Evolutionary conservation across 1,140 invertebrate genomes (phyloP).

Genomic region (Drosophila yakuba): DNA sequence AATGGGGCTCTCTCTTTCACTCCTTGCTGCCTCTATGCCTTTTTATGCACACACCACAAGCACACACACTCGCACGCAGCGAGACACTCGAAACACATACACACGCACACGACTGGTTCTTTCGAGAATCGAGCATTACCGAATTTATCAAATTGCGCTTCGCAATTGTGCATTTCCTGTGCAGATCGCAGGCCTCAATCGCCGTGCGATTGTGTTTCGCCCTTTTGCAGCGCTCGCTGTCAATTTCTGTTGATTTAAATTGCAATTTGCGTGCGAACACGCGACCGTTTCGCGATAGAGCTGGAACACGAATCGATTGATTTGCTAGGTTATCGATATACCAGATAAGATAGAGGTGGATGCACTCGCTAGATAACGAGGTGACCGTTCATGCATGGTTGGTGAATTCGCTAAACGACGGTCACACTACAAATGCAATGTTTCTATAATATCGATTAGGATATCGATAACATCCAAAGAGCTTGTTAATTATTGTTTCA

Average conservation of each 20-base stretch:
- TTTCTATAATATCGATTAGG: too few species aligned
- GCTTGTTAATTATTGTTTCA: too few species aligned
- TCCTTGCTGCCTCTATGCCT: constrained; percentile 12
- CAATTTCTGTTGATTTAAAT: constrained; percentile 7
- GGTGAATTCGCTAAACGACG: too few species aligned
- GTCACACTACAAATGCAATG: too few species aligned
- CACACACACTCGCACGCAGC: constrained; percentile 9
- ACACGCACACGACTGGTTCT: constrained; percentile 21
- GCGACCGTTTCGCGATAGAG: constrained; percentile 6
- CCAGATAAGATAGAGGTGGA: background rate
- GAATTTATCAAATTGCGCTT: constrained; percentile 3
- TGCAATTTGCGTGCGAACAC: constrained; percentile 28
- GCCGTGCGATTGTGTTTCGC: constrained; percentile 16
- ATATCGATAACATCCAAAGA: too few species aligned
- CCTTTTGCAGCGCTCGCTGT: constrained; percentile 12
- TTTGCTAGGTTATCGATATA: background rate
- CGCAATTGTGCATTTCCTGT: constrained; percentile 13
- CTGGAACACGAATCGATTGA: background rate
- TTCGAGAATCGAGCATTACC: constrained; percentile 37
- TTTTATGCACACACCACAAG: background rate
- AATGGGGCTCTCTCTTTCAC: constrained; percentile 10
- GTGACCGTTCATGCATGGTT: too few species aligned
- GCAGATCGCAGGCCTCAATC: constrained; percentile 20
- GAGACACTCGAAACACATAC: constrained; percentile 19
- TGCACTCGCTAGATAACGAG: background rate